Conservation (phyloP, 2,888 invertebrate species). For the Oxyteleia sp. region DNA sequence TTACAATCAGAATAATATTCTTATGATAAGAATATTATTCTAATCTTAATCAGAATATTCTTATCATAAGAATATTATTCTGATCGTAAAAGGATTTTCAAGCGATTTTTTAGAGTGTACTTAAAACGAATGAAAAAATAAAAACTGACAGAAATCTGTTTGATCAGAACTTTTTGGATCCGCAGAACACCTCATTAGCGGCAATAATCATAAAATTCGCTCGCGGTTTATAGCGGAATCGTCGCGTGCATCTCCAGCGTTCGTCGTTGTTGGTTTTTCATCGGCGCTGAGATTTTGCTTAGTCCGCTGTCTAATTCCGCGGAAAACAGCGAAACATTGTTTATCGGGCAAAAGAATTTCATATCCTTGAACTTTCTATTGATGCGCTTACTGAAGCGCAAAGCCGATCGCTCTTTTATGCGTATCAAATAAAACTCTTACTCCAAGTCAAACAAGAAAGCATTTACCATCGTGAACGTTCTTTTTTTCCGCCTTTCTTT, state of each 20-base stretch:
- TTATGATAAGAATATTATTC: too few species aligned
- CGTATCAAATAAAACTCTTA: slow-evolving; percentile 70
- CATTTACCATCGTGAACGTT: slow-evolving; percentile 11
- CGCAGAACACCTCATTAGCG: not conserved
- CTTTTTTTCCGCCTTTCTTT: slow-evolving; percentile 11
- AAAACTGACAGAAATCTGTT: too few species aligned
- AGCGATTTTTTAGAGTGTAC: too few species aligned
- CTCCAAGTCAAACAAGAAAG: slow-evolving; percentile 47
- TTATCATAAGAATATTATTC: too few species aligned
- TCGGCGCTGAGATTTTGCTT: not conserved
- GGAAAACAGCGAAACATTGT: slow-evolving; percentile 54
- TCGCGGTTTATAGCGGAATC: slow-evolving; percentile 26
- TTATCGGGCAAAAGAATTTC: slow-evolving; percentile 41
- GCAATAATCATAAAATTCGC: slow-evolving; percentile 7
- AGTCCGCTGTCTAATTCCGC: slow-evolving; percentile 34
- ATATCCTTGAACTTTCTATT: slow-evolving; percentile 71
- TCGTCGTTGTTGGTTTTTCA: slow-evolving; percentile 34
- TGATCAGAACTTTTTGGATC: too few species aligned
- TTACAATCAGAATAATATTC: too few species aligned
- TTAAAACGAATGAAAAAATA: too few species aligned
- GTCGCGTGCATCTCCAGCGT: slow-evolving; percentile 19
- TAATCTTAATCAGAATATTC: too few species aligned
- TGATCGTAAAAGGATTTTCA: too few species aligned
- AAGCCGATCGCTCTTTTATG: slow-evolving; percentile 63
- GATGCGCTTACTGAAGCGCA: slow-evolving; percentile 73